phyloP scores from a whole-genome alignment of 2,113 vertebrate species.

The Bubalus kerabau region DNA sequence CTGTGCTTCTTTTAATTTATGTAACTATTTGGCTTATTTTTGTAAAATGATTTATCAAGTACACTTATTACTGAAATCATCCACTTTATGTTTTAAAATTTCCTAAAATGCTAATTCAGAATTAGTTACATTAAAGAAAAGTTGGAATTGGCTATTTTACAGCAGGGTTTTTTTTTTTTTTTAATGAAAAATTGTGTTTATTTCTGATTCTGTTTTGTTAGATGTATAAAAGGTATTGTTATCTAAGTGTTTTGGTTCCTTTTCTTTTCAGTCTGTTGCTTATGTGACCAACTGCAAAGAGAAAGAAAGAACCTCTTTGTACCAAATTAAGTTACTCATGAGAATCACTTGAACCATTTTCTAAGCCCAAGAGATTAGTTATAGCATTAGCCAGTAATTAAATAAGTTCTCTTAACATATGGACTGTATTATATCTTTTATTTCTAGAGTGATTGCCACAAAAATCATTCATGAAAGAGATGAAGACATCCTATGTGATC shows the following conservation, averaged over 20 bases:
- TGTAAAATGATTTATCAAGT: background rate
- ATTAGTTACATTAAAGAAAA: background rate
- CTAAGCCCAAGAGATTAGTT: background rate
- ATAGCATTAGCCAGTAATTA: background rate
- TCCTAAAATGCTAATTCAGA: background rate
- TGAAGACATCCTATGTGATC: background rate
- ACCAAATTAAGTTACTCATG: background rate
- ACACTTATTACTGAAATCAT: background rate
- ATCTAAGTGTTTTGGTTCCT: background rate
- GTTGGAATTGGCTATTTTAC: background rate
- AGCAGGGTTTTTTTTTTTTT: background rate
- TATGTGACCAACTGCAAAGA: constrained; percentile 1
- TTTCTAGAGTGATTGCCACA: constrained; percentile 11
- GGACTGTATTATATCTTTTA: background rate
- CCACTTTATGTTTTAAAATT: background rate
- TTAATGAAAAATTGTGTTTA: background rate
- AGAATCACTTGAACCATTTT: background rate
- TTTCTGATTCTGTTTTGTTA: background rate
- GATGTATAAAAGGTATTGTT: background rate
- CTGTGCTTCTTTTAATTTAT: background rate
- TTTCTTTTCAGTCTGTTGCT: background rate
- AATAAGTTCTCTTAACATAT: background rate
- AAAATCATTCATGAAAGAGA: background rate
- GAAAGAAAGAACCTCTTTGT: background rate
- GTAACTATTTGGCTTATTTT: background rate